Percentiles rank a stretch among this genome's conserved stretches.
Conservation (phyloP, 2,113 vertebrate genomes). For the Hymenochirus boettgeri region DNA sequence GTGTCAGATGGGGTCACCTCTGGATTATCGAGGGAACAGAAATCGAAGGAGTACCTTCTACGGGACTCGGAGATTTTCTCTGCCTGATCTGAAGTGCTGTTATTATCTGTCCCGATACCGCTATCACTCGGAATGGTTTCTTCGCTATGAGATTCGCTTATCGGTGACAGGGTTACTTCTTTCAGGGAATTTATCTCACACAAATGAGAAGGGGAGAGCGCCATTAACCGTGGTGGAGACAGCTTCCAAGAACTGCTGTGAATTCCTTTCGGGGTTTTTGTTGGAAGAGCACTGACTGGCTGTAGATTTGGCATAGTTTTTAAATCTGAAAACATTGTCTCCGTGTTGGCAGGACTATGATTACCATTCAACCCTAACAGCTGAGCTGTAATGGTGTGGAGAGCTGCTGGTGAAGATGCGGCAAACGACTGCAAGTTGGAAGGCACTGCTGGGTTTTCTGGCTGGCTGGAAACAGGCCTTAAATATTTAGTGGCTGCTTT, state of each 20-base stretch:
- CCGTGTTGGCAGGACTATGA: slow-evolving; percentile 79
- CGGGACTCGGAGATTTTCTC: slow-evolving; percentile 90
- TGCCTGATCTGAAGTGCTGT: slow-evolving; percentile 94
- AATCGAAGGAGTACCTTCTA: slow-evolving; percentile 93
- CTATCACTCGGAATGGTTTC: slow-evolving; percentile 97
- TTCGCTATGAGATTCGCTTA: slow-evolving; percentile 95
- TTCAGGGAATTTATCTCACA: slow-evolving; percentile 93
- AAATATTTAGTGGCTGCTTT: slow-evolving; percentile 86
- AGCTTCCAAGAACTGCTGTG: slow-evolving; percentile 90
- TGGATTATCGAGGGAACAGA: slow-evolving; percentile 85
- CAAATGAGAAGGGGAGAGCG: slow-evolving; percentile 93
- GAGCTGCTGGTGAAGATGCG: slow-evolving; percentile 76
- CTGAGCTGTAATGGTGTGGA: slow-evolving; percentile 67
- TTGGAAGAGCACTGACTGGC: slow-evolving; percentile 92
- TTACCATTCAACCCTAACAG: slow-evolving; percentile 68
- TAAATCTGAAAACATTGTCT: slow-evolving; percentile 82
- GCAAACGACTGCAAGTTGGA: slow-evolving; percentile 78
- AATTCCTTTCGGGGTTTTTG: slow-evolving; percentile 84
- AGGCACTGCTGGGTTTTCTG: slow-evolving; percentile 92
- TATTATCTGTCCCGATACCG: slow-evolving; percentile 96
- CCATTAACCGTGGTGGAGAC: slow-evolving; percentile 93
- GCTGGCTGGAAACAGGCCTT: slow-evolving; percentile 81
- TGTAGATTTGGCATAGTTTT: slow-evolving; percentile 98
- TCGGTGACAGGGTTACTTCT: slow-evolving; percentile 89
- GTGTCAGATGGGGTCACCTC: slow-evolving; percentile 86